These are phyloP conservation scores for Acanthopleura granulata DNA, from an alignment of 2,888 invertebrate genomes.

Conservation along the genomic window DNA sequence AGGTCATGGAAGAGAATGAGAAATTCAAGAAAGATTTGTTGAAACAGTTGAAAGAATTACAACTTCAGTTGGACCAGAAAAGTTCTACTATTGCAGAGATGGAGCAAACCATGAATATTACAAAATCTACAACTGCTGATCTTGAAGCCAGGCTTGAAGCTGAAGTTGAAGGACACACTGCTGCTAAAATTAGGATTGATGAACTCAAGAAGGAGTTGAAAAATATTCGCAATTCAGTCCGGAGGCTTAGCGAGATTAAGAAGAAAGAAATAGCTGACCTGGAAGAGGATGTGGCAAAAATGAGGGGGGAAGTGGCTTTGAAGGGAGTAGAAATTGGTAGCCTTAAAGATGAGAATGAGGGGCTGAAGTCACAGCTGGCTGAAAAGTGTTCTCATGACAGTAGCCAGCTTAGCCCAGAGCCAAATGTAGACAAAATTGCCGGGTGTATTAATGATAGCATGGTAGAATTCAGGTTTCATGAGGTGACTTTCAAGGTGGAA, in stretches of 20 bases:
- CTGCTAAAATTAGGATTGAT: constrained; percentile 28
- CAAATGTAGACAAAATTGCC: constrained; percentile 26
- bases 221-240: not conserved
- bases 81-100: constrained; percentile 37
- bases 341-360: constrained; percentile 13
- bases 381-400: constrained; percentile 22
- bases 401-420: constrained; percentile 43
- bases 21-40: constrained; percentile 33
- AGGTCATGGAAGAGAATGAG: constrained; percentile 22
- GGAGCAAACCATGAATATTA: constrained; percentile 38
- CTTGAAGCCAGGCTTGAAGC: constrained; percentile 33
- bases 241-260: not conserved
- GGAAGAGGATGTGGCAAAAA: constrained; percentile 18
- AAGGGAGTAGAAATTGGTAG: constrained; percentile 21
- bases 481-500: constrained; percentile 21
- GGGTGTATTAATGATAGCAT: constrained; percentile 25
- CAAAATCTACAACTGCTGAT: constrained; percentile 36
- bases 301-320: not conserved
- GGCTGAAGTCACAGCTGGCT: constrained; percentile 27
- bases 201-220: constrained; percentile 31
- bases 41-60: constrained; percentile 38
- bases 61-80: constrained; percentile 41
- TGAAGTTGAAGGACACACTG: constrained; percentile 26
- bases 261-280: constrained; percentile 2
- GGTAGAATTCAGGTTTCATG: constrained; percentile 8